Percentiles rank a stretch among this genome's conserved stretches.
Evolutionary conservation across 37 sponge, comb jelly and placozoan species (phyloP).

Genomic region (Cliona cf. orientalis): DNA sequence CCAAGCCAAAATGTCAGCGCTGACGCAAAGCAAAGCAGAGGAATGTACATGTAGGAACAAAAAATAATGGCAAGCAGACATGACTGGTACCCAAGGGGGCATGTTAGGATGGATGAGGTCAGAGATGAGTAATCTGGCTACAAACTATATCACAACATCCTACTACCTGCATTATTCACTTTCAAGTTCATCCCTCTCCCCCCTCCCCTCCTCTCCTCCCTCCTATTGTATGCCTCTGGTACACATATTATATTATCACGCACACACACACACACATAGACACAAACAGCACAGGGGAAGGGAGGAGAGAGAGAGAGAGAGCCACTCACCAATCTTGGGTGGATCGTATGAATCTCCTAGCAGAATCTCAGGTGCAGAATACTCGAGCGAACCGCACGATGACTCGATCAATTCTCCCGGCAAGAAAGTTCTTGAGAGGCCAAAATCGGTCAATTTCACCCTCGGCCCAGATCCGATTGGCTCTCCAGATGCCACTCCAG

Average conservation of each 20-base stretch:
- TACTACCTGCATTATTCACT: no score
- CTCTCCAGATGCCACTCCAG: slow-evolving; percentile 23
- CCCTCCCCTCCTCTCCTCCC: neutral
- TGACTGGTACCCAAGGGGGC: no score
- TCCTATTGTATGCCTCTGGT: no score
- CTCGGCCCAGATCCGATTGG: neutral
- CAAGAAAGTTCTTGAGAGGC: slow-evolving; percentile 87
- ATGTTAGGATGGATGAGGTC: no score
- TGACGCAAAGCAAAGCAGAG: no score
- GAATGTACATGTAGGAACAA: no score
- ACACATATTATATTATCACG: no score
- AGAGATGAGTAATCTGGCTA: no score
- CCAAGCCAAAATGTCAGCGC: no score
- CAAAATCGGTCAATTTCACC: slow-evolving; percentile 96
- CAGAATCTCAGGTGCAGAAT: slow-evolving; percentile 97
- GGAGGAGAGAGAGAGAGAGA: neutral
- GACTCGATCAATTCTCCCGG: slow-evolving; percentile 96
- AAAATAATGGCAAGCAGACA: no score
- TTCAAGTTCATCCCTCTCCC: no score
- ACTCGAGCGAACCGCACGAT: slow-evolving; percentile 92
- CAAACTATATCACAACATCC: no score
- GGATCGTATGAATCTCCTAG: slow-evolving; percentile 94
- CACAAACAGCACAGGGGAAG: neutral
- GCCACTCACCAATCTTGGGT: slow-evolving; percentile 84
- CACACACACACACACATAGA: neutral